Evolutionary conservation across 1,140 invertebrate species (phyloP), one percentile per base, ranked within the genome.

Genomic region (Bombus consobrinus): DNA sequence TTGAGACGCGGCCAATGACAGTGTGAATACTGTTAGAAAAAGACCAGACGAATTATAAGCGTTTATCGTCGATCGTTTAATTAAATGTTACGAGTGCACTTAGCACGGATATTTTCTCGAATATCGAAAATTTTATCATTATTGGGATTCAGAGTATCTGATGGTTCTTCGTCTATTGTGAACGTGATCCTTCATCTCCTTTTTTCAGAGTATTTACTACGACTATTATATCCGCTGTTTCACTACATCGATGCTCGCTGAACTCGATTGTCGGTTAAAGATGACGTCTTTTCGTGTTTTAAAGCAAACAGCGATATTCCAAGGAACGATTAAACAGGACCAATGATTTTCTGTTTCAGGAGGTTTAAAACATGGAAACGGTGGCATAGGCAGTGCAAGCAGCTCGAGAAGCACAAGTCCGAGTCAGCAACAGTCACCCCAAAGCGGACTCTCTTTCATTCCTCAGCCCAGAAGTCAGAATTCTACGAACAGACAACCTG

Each of bases 361-460:
- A 80, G 92, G 92, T 68, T 73, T 94, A 39, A 95, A 94, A 79
- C 94, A 95, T 85, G 94, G 92, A 69, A 94, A 93, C 76, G 92
- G 94, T 32, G 94, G 93, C 73, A 92, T 94, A 57, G 93, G 93
- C 62, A 95, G 94, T 88, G 94, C 94, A 32, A 95, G 94, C 73
- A 95, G 94, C 69, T 94, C 94, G 15, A 94, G 94, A 82, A 94
- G 94, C 86, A 95, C 94, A n/a, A 94, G 94, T 69, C 94, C 94
- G 43, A 94, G 94, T 91, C 94, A 94, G 81, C 94, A 94, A 57
- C 93, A 93, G 68, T 84, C 91, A n/a, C 87, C 91, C 12, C 94
- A 94, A 57, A 59, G 90, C 41, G 92, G 90, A 39, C 91, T 95
- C 75, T 95, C 94, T 28, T 94, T 95, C 77, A 95, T 95, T 88